Conservation (phyloP, 1,140 invertebrate genomes). For the Cyphomyrmex costatus region DNA sequence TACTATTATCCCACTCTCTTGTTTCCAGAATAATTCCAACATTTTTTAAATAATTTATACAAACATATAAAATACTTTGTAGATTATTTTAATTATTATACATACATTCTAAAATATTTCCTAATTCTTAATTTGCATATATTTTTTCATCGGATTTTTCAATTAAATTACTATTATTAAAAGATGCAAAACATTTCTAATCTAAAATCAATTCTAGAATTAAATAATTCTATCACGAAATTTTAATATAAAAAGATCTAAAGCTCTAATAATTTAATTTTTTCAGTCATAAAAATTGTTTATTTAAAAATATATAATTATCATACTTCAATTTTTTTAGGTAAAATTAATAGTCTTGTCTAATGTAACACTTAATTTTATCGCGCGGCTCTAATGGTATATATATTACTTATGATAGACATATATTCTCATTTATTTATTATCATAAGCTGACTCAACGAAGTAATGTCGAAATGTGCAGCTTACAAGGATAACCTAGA, state of each 20-base stretch:
- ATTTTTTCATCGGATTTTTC: neutral
- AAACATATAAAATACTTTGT: neutral
- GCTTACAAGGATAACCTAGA: neutral
- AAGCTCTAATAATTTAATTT: conserved; percentile 2
- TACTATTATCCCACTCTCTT: neutral
- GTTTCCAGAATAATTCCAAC: neutral
- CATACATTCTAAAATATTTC: neutral
- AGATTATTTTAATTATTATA: neutral
- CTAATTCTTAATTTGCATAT: neutral
- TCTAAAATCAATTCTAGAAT: neutral
- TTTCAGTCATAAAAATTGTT: neutral
- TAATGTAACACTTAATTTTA: neutral
- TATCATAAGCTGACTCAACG: conserved; percentile 30
- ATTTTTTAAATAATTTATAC: neutral
- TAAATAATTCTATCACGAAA: neutral
- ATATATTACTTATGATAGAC: neutral
- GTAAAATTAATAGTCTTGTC: neutral
- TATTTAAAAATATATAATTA: neutral
- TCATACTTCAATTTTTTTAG: neutral
- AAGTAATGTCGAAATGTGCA: conserved; percentile 29
- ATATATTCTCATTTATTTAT: conserved; percentile 6
- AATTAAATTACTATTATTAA: neutral
- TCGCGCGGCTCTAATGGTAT: neutral
- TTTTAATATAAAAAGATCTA: neutral
- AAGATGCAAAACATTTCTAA: neutral